Evolutionary conservation across 2,888 invertebrate species (phyloP), one percentile per base, ranked within the genome.

Genomic region (Mycalesis mineus): DNA sequence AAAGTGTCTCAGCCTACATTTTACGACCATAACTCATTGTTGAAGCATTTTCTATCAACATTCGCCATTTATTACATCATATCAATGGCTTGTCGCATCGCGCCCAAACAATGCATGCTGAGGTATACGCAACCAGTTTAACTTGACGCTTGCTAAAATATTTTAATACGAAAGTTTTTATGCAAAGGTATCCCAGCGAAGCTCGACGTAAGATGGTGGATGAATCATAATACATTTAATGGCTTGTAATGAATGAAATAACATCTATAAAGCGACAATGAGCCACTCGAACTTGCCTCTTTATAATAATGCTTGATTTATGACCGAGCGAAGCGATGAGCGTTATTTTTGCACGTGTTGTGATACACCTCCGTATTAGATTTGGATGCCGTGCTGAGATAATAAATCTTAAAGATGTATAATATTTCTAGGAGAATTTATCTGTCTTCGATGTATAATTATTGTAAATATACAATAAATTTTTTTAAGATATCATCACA

Each of bases 191-290:
- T 33, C 31, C 6, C 31, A 47, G 47, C 9, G 11, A 33, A 64
- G 82, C 50, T 75, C 83, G 65, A 36, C 14, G 33, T 68, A 64
- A 3, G 56, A 57, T 79, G 80, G 86, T 78, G 72, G 76, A 69
- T 68, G 73, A 69, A 68, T 82, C 82, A 88, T 88, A 89, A 88
- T 86, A 79, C 83, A 81, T 84, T 88, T 87, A 89, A 89, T 89
- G 89, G 88, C 82, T 75, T 87, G 89, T 88, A 89, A 88, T 88
- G 88, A 88, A 89, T 87, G 80, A 85, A 77, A 85, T 88, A 88
- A 89, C 89, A 89, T 87, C 88, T 80, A 89, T 89, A 88, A 88
- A 84, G 78, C 78, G 77, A 89, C 89, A 89, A 89, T 86, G 81
- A 74, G 80, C 78, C 80, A 85, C 88, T 88, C 84, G 84, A 88